phyloP scores from a whole-genome alignment of 2,888 invertebrate genomes.

The Hirtodrosophila cameraria region DNA sequence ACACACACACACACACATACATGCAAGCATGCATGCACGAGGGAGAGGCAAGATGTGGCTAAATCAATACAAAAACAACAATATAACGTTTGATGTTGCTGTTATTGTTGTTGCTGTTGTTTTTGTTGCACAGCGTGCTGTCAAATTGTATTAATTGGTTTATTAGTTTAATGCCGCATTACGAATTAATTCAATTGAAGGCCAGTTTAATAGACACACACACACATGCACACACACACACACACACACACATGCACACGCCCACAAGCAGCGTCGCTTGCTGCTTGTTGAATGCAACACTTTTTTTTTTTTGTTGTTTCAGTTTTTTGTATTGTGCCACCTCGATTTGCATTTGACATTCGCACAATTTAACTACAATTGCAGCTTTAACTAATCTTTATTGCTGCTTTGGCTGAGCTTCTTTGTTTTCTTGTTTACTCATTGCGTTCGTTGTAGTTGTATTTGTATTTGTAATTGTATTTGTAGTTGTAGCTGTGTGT shows the following conservation, averaged over 20 bases:
- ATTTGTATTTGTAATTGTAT: no score
- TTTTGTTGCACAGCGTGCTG: conserved; percentile 39
- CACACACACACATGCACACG: conserved; percentile 27
- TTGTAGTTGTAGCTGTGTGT: no score
- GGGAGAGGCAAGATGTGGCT: conserved; percentile 31
- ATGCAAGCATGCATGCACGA: conserved; percentile 28
- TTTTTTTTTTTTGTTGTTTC: neutral
- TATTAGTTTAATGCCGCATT: conserved; percentile 62
- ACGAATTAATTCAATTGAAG: conserved; percentile 68
- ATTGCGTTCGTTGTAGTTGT: conserved; percentile 24
- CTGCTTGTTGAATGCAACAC: conserved; percentile 50
- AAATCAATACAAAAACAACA: conserved; percentile 61
- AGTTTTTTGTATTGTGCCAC: conserved; percentile 2
- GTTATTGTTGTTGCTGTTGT: conserved; percentile 17
- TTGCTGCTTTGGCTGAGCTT: conserved; percentile 31
- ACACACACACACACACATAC: conserved; percentile 11
- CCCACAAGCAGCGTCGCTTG: conserved; percentile 59
- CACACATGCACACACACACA: conserved; percentile 17
- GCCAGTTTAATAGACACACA: conserved; percentile 47
- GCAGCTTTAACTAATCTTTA: conserved; percentile 58
- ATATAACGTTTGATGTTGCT: conserved; percentile 14
- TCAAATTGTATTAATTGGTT: conserved; percentile 54
- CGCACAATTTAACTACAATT: conserved; percentile 59
- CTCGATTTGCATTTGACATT: conserved; percentile 38
- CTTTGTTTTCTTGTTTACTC: conserved; percentile 59